Conservation (phyloP, 2,888 invertebrate species). For the Odontocerum albicorne region DNA sequence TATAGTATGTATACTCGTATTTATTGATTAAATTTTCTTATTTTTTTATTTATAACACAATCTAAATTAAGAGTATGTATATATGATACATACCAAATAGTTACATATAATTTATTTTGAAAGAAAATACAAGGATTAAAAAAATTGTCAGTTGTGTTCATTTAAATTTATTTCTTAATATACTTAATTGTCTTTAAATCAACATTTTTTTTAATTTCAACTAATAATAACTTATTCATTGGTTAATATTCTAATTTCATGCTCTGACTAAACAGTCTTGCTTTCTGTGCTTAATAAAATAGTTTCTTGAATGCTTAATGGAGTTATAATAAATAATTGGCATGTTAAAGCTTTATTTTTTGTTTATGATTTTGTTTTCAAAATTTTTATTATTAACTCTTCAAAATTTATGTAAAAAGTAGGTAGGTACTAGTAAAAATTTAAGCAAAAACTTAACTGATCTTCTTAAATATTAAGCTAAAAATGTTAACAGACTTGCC, state of each 20-base stretch:
- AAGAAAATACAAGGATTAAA: not conserved
- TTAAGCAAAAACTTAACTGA: not conserved
- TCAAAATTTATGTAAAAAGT: not conserved
- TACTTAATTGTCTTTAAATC: not conserved
- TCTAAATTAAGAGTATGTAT: too few species aligned
- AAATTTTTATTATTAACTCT: not conserved
- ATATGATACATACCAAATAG: too few species aligned
- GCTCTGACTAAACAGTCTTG: not conserved
- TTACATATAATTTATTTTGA: too few species aligned
- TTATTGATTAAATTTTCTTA: too few species aligned
- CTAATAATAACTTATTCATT: not conserved
- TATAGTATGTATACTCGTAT: too few species aligned
- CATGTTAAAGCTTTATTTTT: constrained; percentile 17
- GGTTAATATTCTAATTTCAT: not conserved
- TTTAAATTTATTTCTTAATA: too few species aligned
- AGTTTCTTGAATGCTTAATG: constrained; percentile 16
- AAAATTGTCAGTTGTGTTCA: not conserved
- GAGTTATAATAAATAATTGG: constrained; percentile 14
- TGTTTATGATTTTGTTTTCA: not conserved
- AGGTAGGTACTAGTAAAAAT: not conserved
- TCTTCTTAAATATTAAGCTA: too few species aligned
- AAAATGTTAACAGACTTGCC: too few species aligned
- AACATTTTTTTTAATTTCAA: not conserved
- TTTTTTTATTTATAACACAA: too few species aligned
- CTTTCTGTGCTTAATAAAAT: constrained; percentile 13